A percentile compares a stretch with the other conserved stretches of the same genome.
Conservation (phyloP, 2,888 invertebrate genomes). For the Hypena proboscidalis region DNA sequence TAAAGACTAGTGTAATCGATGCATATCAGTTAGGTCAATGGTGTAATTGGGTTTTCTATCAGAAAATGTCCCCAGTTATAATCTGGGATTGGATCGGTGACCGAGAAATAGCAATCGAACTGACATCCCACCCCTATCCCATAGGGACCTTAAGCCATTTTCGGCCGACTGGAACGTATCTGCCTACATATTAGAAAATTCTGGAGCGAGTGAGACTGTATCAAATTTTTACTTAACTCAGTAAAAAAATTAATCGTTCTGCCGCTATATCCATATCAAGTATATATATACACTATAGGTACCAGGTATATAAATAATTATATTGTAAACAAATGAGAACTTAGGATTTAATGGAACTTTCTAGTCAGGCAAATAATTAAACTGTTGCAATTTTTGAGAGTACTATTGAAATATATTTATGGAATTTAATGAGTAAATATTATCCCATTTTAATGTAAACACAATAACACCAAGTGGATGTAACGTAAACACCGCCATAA, state of each 20-base stretch:
- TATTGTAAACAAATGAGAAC: no score
- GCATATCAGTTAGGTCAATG: no score
- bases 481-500: slow-evolving; percentile 44
- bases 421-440: slow-evolving; percentile 12
- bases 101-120: slow-evolving; percentile 5
- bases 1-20: no score
- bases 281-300: no score
- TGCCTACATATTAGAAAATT: neutral
- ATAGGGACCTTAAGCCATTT: slow-evolving; percentile 6
- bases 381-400: no score
- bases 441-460: slow-evolving; percentile 15
- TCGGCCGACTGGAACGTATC: slow-evolving; percentile 3
- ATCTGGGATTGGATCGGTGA: slow-evolving; percentile 9
- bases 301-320: no score
- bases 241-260: no score
- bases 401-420: neutral
- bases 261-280: no score
- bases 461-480: slow-evolving; percentile 26
- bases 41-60: slow-evolving; percentile 1
- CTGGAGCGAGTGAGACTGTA: no score
- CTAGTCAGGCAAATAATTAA: no score
- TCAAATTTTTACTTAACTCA: no score
- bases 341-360: no score
- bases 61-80: slow-evolving; percentile 1
- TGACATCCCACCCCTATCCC: slow-evolving; percentile 2